Conservation (phyloP, 2,888 invertebrate genomes). For the Willowsia nigromaculata region DNA sequence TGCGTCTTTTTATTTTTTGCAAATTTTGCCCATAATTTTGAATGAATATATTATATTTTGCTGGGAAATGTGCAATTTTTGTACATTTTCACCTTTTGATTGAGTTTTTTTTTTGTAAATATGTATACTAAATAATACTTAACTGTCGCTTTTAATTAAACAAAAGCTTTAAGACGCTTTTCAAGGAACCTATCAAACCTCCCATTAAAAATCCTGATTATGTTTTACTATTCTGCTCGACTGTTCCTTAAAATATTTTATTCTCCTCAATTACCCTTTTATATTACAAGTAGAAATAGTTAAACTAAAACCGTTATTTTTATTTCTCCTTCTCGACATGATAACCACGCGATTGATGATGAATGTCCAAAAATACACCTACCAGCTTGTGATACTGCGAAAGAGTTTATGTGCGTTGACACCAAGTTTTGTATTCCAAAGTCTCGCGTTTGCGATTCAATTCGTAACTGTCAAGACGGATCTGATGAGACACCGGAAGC, state of each 20-base stretch:
- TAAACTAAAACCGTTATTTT: no score
- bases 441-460: conserved; percentile 49
- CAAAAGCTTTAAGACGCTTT: background rate
- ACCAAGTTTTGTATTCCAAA: conserved; percentile 64
- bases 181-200: no score
- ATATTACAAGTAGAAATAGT: no score
- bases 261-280: no score
- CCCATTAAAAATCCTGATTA: no score
- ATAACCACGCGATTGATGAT: background rate
- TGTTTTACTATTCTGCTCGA: no score
- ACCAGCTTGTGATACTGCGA: conserved; percentile 53
- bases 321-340: background rate
- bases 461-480: conserved; percentile 61
- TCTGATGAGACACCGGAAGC: conserved; percentile 65
- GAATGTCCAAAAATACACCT: background rate
- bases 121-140: background rate
- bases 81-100: no score
- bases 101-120: background rate
- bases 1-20: no score
- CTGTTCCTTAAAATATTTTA: no score
- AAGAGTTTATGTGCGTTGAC: conserved; percentile 54
- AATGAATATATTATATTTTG: no score
- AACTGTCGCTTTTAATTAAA: background rate
- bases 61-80: no score
- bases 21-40: no score